Percentiles rank a stretch among this genome's conserved stretches.
These are phyloP conservation scores for Lasaia peninsularis DNA, from an alignment of 1,140 invertebrate species.

Conservation along the genomic window DNA sequence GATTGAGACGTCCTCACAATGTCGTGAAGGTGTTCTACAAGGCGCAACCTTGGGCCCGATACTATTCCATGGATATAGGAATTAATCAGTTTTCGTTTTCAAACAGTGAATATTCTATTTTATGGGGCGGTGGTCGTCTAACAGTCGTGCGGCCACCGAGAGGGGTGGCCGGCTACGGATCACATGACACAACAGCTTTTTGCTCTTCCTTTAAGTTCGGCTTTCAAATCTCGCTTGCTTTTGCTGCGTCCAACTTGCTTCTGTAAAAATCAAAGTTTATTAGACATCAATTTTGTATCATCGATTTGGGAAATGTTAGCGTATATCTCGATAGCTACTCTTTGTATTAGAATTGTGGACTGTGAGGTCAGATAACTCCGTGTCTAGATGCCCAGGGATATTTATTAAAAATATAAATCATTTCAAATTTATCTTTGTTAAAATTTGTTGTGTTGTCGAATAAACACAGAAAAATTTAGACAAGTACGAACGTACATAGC, in stretches of 20 bases:
- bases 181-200: conserved; percentile 79
- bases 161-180: conserved; percentile 76
- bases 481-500: too few relatives aligned
- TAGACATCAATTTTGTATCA: too few relatives aligned
- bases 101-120: conserved; percentile 21
- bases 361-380: too few relatives aligned
- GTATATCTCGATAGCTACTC: too few relatives aligned
- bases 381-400: too few relatives aligned
- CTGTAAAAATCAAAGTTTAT: conserved; percentile 33
- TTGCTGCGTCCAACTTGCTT: conserved; percentile 75
- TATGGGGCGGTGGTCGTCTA: conserved; percentile 57
- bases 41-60: conserved; percentile 37
- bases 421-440: too few relatives aligned
- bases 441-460: too few relatives aligned
- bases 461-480: too few relatives aligned
- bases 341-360: too few relatives aligned
- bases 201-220: conserved; percentile 77
- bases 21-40: conserved; percentile 35
- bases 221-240: conserved; percentile 78
- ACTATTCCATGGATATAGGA: conserved; percentile 28
- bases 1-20: conserved; percentile 7
- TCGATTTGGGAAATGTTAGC: too few relatives aligned
- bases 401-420: too few relatives aligned
- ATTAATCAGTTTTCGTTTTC: conserved; percentile 24
- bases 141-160: conserved; percentile 72